phyloP scores from a whole-genome alignment of 2,888 invertebrate genomes.

The Hemistola chrysoprasaria region DNA sequence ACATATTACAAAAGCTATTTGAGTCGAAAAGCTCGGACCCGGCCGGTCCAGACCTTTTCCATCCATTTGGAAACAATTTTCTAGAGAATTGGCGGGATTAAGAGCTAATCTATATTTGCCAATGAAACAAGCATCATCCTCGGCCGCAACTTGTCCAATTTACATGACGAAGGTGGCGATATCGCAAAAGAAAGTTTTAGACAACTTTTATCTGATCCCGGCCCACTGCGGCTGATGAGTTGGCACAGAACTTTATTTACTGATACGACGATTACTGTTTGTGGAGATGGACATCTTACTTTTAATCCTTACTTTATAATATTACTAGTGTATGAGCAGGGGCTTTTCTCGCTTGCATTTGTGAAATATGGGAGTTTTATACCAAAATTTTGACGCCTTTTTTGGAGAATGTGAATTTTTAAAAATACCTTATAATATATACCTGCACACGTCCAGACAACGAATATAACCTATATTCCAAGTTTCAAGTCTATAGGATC shows the following conservation, averaged over 20 bases:
- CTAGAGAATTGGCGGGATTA: constrained; percentile 59
- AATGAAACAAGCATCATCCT: constrained; percentile 71
- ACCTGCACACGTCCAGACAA: too few relatives aligned
- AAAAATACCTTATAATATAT: too few relatives aligned
- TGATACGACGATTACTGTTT: constrained; percentile 58
- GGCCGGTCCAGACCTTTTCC: constrained; percentile 29
- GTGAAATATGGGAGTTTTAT: too few relatives aligned
- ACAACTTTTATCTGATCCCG: constrained; percentile 77
- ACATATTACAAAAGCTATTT: constrained; percentile 37
- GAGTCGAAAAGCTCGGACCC: constrained; percentile 32
- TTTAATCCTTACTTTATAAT: background rate
- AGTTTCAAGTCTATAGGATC: too few relatives aligned
- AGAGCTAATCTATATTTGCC: constrained; percentile 68
- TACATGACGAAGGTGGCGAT: constrained; percentile 80
- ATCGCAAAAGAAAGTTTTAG: constrained; percentile 76
- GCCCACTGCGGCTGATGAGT: constrained; percentile 76
- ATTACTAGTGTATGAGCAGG: background rate
- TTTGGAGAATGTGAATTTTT: too few relatives aligned
- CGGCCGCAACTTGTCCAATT: constrained; percentile 74
- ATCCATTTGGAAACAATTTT: constrained; percentile 59
- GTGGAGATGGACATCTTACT: constrained; percentile 45
- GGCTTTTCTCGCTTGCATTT: background rate
- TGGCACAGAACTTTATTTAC: constrained; percentile 75
- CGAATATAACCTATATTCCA: too few relatives aligned
- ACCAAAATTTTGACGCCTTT: too few relatives aligned